Conservation (phyloP, 2,797 vertebrate genomes). For the Hoplostethus atlanticus region DNA sequence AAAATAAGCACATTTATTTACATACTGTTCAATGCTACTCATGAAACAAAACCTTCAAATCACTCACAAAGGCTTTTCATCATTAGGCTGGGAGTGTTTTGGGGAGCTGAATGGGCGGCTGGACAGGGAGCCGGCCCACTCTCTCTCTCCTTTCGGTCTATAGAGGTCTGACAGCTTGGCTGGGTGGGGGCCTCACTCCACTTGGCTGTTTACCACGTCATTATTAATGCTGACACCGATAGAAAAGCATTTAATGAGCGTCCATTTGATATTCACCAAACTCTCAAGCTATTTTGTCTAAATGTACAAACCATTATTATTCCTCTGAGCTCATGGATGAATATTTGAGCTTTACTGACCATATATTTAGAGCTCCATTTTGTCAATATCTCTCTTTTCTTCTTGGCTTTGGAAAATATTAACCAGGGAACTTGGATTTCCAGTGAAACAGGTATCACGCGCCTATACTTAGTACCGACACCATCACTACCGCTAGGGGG, state of each 20-base stretch:
- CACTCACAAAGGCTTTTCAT: slow-evolving; percentile 7
- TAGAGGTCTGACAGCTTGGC: slow-evolving; percentile 41
- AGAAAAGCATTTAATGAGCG: neutral
- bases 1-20: neutral
- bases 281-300: neutral
- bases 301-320: neutral
- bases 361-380: neutral
- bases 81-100: slow-evolving; percentile 7
- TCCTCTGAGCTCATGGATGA: neutral
- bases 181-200: slow-evolving; percentile 8
- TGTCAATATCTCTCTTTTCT: neutral
- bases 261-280: neutral
- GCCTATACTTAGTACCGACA: neutral
- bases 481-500: slow-evolving; percentile 64
- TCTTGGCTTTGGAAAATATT: neutral
- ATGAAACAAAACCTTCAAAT: slow-evolving; percentile 7
- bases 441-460: too few species aligned
- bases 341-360: neutral
- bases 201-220: neutral
- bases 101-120: neutral
- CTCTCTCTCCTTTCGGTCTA: slow-evolving; percentile 25
- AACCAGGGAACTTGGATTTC: too few species aligned
- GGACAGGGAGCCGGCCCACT: neutral
- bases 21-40: neutral
- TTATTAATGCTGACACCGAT: neutral